Evolutionary conservation across 92 coral and sea anemone species (phyloP).

Genomic region (Porites lobata): DNA sequence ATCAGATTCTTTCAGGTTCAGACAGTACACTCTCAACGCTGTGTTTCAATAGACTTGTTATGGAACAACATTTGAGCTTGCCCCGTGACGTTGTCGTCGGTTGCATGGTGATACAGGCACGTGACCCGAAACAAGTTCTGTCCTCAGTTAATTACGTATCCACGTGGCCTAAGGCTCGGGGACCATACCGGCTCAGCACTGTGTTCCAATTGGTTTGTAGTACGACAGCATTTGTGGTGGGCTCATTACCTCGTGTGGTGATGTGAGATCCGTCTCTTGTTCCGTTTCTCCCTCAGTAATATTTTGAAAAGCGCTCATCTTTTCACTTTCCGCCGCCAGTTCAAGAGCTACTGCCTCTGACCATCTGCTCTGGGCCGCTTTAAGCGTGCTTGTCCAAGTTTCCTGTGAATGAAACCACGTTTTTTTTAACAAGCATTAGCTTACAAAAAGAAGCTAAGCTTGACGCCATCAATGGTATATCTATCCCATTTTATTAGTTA

Average conservation of each 20-base stretch:
- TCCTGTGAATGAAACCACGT: conserved; percentile 56
- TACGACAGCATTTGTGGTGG: conserved; percentile 72
- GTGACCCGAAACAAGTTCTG: background rate
- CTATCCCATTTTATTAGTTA: too few relatives aligned
- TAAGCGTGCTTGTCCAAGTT: conserved; percentile 93
- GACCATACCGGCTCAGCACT: conserved; percentile 56
- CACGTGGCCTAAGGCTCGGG: background rate
- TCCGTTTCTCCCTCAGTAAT: conserved; percentile 45
- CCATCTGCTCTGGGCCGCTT: conserved; percentile 93
- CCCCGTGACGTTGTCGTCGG: too few relatives aligned
- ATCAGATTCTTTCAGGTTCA: too few relatives aligned
- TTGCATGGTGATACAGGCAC: too few relatives aligned
- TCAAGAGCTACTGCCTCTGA: conserved; percentile 89
- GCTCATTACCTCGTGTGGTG: conserved; percentile 71
- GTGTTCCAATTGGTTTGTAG: conserved; percentile 88
- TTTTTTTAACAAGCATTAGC: background rate
- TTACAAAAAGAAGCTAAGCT: background rate
- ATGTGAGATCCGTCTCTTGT: conserved; percentile 41
- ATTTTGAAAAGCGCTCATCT: conserved; percentile 42
- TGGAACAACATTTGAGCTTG: too few relatives aligned
- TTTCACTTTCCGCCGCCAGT: conserved; percentile 84
- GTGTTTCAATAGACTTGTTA: too few relatives aligned
- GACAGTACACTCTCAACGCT: too few relatives aligned
- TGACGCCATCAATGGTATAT: too few relatives aligned
- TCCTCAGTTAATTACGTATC: background rate